These are phyloP conservation scores for Hypotaenidia philippensis DNA, from an alignment of 2,797 vertebrate genomes.

Conservation along the genomic window DNA sequence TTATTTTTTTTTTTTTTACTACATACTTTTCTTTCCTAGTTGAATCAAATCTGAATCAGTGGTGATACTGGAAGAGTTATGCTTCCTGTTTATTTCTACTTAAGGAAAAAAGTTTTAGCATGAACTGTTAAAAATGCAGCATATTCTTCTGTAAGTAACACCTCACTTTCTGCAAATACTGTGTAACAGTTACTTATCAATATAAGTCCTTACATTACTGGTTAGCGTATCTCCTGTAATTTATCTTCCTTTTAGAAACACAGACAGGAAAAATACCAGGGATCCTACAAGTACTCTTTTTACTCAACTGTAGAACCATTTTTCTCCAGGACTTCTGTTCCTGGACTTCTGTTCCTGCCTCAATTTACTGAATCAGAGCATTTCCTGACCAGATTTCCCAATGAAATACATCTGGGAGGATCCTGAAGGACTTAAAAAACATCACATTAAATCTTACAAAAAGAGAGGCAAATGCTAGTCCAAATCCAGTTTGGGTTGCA, in stretches of 20 bases:
- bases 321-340: neutral
- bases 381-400: neutral
- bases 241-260: neutral
- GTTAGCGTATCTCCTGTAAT: no score
- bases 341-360: neutral
- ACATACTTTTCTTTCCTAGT: neutral
- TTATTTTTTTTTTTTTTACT: neutral
- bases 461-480: neutral
- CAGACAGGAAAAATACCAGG: neutral
- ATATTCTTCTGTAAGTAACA: constrained; percentile 16
- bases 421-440: neutral
- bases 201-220: neutral
- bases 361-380: neutral
- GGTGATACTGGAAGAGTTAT: neutral
- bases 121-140: neutral
- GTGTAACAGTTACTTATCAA: neutral
- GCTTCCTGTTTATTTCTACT: constrained; percentile 44
- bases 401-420: neutral
- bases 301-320: neutral
- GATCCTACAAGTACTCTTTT: neutral
- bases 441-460: neutral
- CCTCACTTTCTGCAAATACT: neutral
- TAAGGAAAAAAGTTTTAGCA: neutral
- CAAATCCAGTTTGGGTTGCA: neutral
- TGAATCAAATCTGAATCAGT: constrained; percentile 8